Percentiles rank a stretch among this genome's conserved stretches.
Evolutionary conservation across 2,797 vertebrate species (phyloP).

Genomic region (Phoxinus dragarum): DNA sequence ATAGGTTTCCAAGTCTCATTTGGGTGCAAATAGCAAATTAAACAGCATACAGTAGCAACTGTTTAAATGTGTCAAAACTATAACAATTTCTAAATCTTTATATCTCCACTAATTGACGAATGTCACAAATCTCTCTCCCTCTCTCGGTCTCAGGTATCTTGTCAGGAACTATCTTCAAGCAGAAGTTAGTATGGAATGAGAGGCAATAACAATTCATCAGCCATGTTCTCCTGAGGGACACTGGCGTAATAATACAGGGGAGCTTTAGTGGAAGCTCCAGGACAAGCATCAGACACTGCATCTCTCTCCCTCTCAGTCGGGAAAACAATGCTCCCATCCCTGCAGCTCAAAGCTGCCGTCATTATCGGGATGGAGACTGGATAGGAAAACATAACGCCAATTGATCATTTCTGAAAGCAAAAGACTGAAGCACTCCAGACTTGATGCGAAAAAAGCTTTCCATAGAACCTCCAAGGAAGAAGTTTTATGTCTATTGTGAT

Average conservation of each 20-base stretch:
- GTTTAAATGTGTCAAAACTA: background rate
- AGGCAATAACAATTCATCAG: constrained; percentile 65
- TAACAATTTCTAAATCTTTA: background rate
- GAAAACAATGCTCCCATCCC: constrained; percentile 56
- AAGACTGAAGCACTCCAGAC: constrained; percentile 21
- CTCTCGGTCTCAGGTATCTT: constrained; percentile 46
- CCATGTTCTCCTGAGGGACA: constrained; percentile 53
- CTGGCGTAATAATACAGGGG: constrained; percentile 65
- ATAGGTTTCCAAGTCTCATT: background rate
- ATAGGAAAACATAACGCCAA: constrained; percentile 25
- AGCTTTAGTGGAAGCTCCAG: constrained; percentile 65
- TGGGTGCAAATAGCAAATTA: background rate
- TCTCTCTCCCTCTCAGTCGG: constrained; percentile 37
- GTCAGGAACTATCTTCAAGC: constrained; percentile 50
- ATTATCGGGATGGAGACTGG: constrained; percentile 44
- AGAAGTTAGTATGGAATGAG: constrained; percentile 49
- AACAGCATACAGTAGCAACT: background rate
- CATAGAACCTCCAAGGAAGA: constrained; percentile 5
- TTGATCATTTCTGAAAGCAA: constrained; percentile 53
- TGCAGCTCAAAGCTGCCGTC: constrained; percentile 51
- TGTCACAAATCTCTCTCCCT: background rate
- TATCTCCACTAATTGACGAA: background rate
- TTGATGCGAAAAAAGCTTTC: constrained; percentile 21
- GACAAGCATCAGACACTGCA: constrained; percentile 63
- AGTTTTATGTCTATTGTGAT: constrained; percentile 15